Evolutionary conservation across 2,888 invertebrate genomes (phyloP).

Genomic region (Asteroscopus sphinx): DNA sequence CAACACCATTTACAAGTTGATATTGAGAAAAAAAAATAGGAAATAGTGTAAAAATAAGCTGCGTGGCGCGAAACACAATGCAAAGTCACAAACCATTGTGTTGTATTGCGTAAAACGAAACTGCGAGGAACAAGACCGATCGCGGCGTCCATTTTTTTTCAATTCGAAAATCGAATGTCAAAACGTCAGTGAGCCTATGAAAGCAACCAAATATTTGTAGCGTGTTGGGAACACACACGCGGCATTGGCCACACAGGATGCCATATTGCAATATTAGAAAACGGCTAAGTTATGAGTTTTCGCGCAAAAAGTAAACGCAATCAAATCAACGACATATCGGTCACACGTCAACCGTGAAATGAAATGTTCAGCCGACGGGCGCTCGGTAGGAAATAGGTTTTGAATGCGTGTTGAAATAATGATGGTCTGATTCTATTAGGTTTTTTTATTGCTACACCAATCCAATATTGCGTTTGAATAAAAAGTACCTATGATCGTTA

Average conservation of each 20-base stretch:
- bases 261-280: conserved; percentile 80
- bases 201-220: conserved; percentile 84
- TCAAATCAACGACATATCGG: conserved; percentile 79
- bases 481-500: too few species aligned
- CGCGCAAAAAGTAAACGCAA: conserved; percentile 76
- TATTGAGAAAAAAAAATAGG: conserved; percentile 76
- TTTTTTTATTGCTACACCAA: conserved; percentile 36
- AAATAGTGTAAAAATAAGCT: conserved; percentile 75
- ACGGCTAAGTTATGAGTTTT: conserved; percentile 73
- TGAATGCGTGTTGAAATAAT: conserved; percentile 57
- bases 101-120: conserved; percentile 63
- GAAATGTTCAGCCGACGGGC: conserved; percentile 68
- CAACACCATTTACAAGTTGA: conserved; percentile 77
- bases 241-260: conserved; percentile 85
- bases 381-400: conserved; percentile 75
- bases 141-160: conserved; percentile 78
- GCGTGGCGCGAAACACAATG: conserved; percentile 70
- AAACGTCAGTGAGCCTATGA: conserved; percentile 84
- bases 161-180: conserved; percentile 73
- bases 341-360: conserved; percentile 83
- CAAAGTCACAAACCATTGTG: conserved; percentile 75
- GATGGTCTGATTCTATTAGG: conserved; percentile 43
- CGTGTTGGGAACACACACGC: conserved; percentile 79
- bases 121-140: conserved; percentile 53
- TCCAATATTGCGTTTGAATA: conserved; percentile 4